phyloP scores from a whole-genome alignment of 2,888 invertebrate genomes.

The Trissoscelio sp. region DNA sequence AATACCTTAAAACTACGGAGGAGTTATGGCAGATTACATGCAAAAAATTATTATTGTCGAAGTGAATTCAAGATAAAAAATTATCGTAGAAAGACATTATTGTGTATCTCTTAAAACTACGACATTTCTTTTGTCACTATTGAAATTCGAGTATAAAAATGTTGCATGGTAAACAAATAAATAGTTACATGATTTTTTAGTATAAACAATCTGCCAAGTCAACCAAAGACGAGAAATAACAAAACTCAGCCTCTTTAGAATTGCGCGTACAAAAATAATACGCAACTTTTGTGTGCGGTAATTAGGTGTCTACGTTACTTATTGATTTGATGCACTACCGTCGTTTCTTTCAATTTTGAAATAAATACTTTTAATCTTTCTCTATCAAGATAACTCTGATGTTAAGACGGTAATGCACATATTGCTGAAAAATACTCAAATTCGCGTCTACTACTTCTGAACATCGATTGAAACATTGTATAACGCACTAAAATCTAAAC shows the following conservation, averaged over 20 bases:
- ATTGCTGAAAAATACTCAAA: constrained; percentile 9
- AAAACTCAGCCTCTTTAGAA: constrained; percentile 47
- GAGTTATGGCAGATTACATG: constrained; percentile 35
- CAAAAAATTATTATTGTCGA: constrained; percentile 37
- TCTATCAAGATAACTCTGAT: too few species aligned
- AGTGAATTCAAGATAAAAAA: constrained; percentile 4
- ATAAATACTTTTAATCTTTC: too few species aligned
- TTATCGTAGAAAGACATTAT: constrained; percentile 17
- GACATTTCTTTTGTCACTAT: neutral
- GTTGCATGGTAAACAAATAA: neutral
- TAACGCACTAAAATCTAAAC: constrained; percentile 1
- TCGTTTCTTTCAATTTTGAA: neutral
- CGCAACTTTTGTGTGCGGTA: neutral
- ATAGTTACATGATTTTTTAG: neutral
- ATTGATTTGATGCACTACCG: neutral
- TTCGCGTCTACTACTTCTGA: neutral
- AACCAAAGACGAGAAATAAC: constrained; percentile 42
- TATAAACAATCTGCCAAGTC: constrained; percentile 49
- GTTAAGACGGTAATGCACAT: neutral
- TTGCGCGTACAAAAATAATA: constrained; percentile 18
- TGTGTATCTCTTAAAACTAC: constrained; percentile 1
- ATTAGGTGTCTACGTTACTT: neutral
- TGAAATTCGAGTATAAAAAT: constrained; percentile 14
- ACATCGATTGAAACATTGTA: constrained; percentile 8
- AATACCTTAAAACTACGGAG: neutral